Percentiles rank a stretch among this genome's conserved stretches.
phyloP scores from a whole-genome alignment of 2,113 vertebrate species.

The Bombycilla garrulus region DNA sequence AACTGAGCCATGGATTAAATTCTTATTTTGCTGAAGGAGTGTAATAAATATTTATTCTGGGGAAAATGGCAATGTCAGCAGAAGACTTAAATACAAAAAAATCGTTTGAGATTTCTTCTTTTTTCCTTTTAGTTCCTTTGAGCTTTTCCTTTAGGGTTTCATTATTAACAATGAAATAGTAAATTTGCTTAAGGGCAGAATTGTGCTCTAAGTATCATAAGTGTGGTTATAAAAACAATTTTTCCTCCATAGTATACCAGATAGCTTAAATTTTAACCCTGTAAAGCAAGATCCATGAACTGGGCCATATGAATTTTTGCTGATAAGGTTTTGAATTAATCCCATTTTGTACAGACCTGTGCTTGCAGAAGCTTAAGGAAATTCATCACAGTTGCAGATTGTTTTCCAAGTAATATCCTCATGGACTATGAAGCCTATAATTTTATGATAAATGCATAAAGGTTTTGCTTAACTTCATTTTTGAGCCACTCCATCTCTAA shows the following conservation, averaged over 20 bases:
- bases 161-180: slow-evolving; percentile 42
- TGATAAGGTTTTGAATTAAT: slow-evolving; percentile 65
- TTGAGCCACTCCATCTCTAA: slow-evolving; percentile 16
- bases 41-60: slow-evolving; percentile 21
- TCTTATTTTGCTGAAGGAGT: neutral
- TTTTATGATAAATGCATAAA: slow-evolving; percentile 20
- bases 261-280: slow-evolving; percentile 58
- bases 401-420: slow-evolving; percentile 48
- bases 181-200: slow-evolving; percentile 32
- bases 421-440: slow-evolving; percentile 1
- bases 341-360: slow-evolving; percentile 45
- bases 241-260: neutral
- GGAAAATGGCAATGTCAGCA: neutral
- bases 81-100: neutral
- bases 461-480: slow-evolving; percentile 52
- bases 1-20: neutral
- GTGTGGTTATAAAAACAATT: slow-evolving; percentile 1
- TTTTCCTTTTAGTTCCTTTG: slow-evolving; percentile 9
- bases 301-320: slow-evolving; percentile 37
- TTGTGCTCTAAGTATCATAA: neutral
- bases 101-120: neutral
- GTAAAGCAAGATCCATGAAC: slow-evolving; percentile 2
- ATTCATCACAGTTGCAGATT: slow-evolving; percentile 50
- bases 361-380: slow-evolving; percentile 43
- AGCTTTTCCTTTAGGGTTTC: slow-evolving; percentile 36